These are phyloP conservation scores for Varecia variegata DNA, from an alignment of 2,797 vertebrate species.

Conservation along the genomic window DNA sequence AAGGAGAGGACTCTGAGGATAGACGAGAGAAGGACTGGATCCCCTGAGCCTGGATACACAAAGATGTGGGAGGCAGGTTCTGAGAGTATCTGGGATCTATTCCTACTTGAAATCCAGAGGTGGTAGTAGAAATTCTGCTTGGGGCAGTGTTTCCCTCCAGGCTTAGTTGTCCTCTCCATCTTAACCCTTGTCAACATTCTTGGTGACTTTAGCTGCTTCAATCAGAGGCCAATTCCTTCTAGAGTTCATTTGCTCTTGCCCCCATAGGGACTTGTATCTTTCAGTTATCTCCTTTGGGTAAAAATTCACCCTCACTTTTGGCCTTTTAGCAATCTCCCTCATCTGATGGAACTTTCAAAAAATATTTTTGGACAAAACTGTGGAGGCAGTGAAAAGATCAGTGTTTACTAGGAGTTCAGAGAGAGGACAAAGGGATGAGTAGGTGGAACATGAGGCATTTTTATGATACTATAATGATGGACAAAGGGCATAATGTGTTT, in stretches of 20 bases:
- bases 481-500: not conserved
- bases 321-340: not conserved
- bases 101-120: not conserved
- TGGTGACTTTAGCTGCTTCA: not conserved
- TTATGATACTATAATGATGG: not conserved
- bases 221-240: not conserved
- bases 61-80: not conserved
- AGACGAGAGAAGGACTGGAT: not conserved
- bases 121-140: not conserved
- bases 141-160: not conserved
- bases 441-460: not conserved
- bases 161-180: not conserved
- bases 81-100: not conserved
- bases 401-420: not conserved
- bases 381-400: constrained; percentile 1
- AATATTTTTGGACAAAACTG: not conserved
- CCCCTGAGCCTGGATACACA: not conserved
- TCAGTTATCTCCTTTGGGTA: not conserved
- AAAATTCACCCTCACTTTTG: not conserved
- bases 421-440: not conserved
- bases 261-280: not conserved
- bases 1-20: not conserved
- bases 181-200: not conserved
- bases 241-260: not conserved
- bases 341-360: not conserved